Conservation (phyloP, 2,888 invertebrate species). For the Heliothis peltigera region DNA sequence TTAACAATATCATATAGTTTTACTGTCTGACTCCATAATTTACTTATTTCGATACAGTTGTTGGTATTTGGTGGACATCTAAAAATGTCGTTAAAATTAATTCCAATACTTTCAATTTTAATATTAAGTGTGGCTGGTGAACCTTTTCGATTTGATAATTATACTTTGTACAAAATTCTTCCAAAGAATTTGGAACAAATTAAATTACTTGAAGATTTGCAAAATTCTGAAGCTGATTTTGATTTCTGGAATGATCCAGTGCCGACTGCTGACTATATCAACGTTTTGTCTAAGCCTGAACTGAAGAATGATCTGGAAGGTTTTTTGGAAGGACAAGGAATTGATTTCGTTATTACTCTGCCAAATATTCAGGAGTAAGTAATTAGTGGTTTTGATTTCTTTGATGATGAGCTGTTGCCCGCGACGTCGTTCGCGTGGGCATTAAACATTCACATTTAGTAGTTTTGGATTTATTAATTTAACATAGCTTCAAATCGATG, state of each 20-base stretch:
- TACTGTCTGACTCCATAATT: constrained; percentile 14
- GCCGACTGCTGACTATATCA: constrained; percentile 74
- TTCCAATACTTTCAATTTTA: constrained; percentile 46
- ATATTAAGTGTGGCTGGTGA: constrained; percentile 59
- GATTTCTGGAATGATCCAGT: constrained; percentile 85
- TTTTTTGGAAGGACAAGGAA: constrained; percentile 73
- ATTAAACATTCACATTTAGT: too few species aligned
- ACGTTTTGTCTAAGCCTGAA: constrained; percentile 82
- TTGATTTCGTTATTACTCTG: constrained; percentile 81
- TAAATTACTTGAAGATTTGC: constrained; percentile 82
- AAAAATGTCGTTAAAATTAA: constrained; percentile 62
- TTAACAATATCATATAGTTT: constrained; percentile 27
- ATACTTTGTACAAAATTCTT: constrained; percentile 88
- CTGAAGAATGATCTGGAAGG: constrained; percentile 75
- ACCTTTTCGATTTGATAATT: constrained; percentile 78
- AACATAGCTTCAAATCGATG: too few species aligned
- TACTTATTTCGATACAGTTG: constrained; percentile 11
- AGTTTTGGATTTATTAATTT: too few species aligned
- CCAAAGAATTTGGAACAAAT: constrained; percentile 87
- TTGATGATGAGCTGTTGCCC: too few species aligned
- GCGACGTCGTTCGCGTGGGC: too few species aligned
- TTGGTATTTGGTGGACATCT: background rate
- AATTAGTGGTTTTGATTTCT: background rate
- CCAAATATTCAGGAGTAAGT: constrained; percentile 88
- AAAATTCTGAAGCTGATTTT: constrained; percentile 77